phyloP scores from a whole-genome alignment of 1,140 invertebrate species.

The Drosophila arizonae region DNA sequence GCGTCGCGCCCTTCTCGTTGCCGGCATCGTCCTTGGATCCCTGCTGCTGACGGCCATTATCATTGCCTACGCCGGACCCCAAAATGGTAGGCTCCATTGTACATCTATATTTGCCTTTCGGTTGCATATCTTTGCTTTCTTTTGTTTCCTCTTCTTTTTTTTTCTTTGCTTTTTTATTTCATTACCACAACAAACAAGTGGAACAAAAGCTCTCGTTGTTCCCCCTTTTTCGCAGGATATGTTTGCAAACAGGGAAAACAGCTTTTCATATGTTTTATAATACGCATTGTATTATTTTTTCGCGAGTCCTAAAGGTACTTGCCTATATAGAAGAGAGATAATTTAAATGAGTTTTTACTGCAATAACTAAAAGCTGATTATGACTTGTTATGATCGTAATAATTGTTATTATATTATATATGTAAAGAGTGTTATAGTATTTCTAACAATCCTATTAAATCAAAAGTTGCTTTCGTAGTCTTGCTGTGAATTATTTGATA shows the following conservation, averaged over 20 bases:
- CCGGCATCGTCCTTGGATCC: slow-evolving; percentile 89
- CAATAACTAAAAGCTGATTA: too few species aligned
- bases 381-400: too few species aligned
- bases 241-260: slow-evolving; percentile 7
- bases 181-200: slow-evolving; percentile 12
- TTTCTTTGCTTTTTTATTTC: slow-evolving; percentile 47
- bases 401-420: too few species aligned
- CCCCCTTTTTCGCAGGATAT: slow-evolving; percentile 5
- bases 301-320: too few species aligned
- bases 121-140: slow-evolving; percentile 40
- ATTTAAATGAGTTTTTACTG: too few species aligned
- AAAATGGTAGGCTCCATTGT: slow-evolving; percentile 77
- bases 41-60: slow-evolving; percentile 92
- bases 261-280: slow-evolving; percentile 10
- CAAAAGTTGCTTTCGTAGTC: too few species aligned
- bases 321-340: too few species aligned
- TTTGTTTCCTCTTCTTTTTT: slow-evolving; percentile 42
- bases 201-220: slow-evolving; percentile 3
- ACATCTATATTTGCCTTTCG: slow-evolving; percentile 56
- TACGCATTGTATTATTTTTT: neutral
- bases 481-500: too few species aligned
- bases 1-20: slow-evolving; percentile 91
- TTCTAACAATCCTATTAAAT: too few species aligned
- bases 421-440: too few species aligned
- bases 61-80: slow-evolving; percentile 94